Percentiles rank a stretch among this genome's conserved stretches.
Evolutionary conservation across 2,113 vertebrate species (phyloP).

Genomic region (Ibidorhyncha struthersii): DNA sequence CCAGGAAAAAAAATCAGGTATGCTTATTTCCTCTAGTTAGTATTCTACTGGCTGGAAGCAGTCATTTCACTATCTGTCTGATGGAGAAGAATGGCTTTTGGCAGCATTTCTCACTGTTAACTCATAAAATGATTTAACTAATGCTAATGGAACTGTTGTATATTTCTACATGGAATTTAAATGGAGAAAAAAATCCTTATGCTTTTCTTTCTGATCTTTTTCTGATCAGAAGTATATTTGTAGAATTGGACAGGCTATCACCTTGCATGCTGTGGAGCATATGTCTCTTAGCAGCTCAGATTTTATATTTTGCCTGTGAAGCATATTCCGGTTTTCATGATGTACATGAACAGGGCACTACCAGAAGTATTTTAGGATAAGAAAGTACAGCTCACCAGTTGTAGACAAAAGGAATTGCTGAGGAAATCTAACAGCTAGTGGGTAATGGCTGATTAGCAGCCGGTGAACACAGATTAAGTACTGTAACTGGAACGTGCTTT

Average conservation of each 20-base stretch:
- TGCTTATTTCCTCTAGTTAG: neutral
- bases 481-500: neutral
- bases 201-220: neutral
- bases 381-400: neutral
- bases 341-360: neutral
- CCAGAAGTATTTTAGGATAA: neutral
- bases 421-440: neutral
- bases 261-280: neutral
- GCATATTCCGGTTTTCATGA: neutral
- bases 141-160: neutral
- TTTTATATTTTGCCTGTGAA: neutral
- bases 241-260: neutral
- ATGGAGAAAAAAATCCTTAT: neutral
- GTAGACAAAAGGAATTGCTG: neutral
- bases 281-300: neutral
- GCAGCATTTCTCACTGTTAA: neutral
- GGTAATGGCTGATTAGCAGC: neutral
- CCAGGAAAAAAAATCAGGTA: neutral
- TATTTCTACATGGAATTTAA: neutral
- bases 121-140: neutral
- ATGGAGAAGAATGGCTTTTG: neutral
- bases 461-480: neutral
- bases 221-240: neutral
- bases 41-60: neutral
- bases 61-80: neutral